Conservation (phyloP, 2,113 vertebrate genomes). For the Phasianus colchicus region DNA sequence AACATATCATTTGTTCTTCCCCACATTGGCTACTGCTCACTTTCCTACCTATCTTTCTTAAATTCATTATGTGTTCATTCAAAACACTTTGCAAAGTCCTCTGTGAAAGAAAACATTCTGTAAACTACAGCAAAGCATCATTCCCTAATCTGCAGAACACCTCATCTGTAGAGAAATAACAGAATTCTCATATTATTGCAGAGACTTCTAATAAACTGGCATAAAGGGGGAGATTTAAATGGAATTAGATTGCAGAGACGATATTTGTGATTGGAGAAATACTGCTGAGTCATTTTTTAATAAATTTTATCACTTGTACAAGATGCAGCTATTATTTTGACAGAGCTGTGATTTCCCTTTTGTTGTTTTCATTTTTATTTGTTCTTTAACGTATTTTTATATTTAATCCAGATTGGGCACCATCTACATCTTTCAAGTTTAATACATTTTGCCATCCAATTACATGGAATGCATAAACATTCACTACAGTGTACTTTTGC, state of each 20-base stretch:
- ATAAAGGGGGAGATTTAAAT: background rate
- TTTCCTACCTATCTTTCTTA: background rate
- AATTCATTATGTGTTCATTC: background rate
- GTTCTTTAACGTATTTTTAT: background rate
- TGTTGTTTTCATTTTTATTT: background rate
- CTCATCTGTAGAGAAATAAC: background rate
- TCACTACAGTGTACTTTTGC: conserved; percentile 44
- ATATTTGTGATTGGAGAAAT: background rate
- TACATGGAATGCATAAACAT: conserved; percentile 23
- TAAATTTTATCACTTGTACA: background rate
- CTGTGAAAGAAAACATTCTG: background rate
- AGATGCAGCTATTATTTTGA: background rate
- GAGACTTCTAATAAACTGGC: background rate
- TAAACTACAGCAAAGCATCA: background rate
- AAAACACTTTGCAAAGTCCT: background rate
- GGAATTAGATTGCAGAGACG: background rate
- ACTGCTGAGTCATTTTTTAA: background rate
- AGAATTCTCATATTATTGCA: background rate
- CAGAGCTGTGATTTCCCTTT: background rate
- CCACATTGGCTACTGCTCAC: background rate
- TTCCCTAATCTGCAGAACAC: background rate
- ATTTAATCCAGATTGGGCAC: background rate
- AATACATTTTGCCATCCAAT: conserved; percentile 15
- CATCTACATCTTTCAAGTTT: background rate
- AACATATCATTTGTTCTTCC: background rate